These are phyloP conservation scores for Girardia tigrina DNA, from an alignment of 2,888 invertebrate genomes.

Conservation along the genomic window DNA sequence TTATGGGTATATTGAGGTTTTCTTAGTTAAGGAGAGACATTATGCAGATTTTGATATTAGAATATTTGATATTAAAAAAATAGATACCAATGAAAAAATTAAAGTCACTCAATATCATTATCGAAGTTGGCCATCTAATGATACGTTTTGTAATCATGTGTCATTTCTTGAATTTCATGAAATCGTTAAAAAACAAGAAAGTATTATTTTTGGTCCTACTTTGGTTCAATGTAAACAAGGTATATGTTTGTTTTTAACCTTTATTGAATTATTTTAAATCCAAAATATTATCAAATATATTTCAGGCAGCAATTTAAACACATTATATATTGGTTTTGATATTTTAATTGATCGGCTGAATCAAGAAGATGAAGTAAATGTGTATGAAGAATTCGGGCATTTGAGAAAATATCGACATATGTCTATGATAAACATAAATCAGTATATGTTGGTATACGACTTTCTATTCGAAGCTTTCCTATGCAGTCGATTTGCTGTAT, in stretches of 20 bases:
- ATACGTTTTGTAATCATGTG: neutral
- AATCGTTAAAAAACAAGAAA: neutral
- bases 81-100: neutral
- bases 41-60: neutral
- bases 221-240: neutral
- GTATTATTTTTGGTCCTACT: neutral
- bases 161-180: neutral
- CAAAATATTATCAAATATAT: too few species aligned
- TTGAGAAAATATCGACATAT: neutral
- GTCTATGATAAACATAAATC: neutral
- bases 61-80: neutral
- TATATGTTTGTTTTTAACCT: neutral
- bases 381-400: neutral
- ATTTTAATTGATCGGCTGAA: neutral
- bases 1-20: neutral
- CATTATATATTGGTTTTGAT: neutral
- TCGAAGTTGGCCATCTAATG: neutral
- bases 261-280: too few species aligned
- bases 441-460: neutral
- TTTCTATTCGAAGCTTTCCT: neutral
- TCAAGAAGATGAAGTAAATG: neutral
- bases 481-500: neutral
- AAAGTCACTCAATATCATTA: neutral
- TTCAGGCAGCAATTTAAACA: neutral
- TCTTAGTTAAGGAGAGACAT: neutral